These are phyloP conservation scores for Ricordea florida DNA, from an alignment of 92 coral and sea anemone genomes.

Conservation along the genomic window DNA sequence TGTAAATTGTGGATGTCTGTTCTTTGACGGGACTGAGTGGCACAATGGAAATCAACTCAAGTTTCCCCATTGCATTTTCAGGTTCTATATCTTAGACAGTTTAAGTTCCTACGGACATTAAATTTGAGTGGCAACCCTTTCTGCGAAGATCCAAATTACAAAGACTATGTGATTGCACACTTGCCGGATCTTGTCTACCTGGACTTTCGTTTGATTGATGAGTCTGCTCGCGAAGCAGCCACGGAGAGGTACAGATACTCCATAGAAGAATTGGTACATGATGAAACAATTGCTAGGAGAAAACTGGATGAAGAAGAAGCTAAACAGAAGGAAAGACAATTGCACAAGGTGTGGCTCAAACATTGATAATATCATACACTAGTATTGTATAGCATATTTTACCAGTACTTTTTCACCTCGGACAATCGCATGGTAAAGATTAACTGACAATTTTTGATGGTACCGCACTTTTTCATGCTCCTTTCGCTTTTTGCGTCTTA, in stretches of 20 bases:
- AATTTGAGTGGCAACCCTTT: conserved; percentile 97
- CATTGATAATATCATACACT: too few species aligned
- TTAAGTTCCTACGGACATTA: conserved; percentile 75
- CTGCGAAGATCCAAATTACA: conserved; percentile 88
- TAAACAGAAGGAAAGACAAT: conserved; percentile 65
- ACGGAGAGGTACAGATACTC: conserved; percentile 90
- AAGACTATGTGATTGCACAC: conserved; percentile 95
- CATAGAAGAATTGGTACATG: conserved; percentile 95
- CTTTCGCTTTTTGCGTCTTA: too few species aligned
- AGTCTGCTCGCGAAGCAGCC: conserved; percentile 92
- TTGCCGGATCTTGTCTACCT: conserved; percentile 91
- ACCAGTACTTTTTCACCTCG: too few species aligned
- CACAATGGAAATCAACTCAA: too few species aligned
- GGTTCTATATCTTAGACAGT: conserved; percentile 87
- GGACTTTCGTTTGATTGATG: conserved; percentile 93
- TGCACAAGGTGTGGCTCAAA: conserved; percentile 98
- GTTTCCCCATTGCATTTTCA: neutral
- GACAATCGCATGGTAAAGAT: too few species aligned
- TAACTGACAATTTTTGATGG: too few species aligned
- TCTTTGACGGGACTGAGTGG: too few species aligned
- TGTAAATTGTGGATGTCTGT: too few species aligned
- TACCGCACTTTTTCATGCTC: too few species aligned
- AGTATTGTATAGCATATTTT: too few species aligned
- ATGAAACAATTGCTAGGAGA: conserved; percentile 89
- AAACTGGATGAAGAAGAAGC: conserved; percentile 72